These are phyloP conservation scores for Heliornis fulica DNA, from an alignment of 2,113 vertebrate genomes.

Conservation along the genomic window DNA sequence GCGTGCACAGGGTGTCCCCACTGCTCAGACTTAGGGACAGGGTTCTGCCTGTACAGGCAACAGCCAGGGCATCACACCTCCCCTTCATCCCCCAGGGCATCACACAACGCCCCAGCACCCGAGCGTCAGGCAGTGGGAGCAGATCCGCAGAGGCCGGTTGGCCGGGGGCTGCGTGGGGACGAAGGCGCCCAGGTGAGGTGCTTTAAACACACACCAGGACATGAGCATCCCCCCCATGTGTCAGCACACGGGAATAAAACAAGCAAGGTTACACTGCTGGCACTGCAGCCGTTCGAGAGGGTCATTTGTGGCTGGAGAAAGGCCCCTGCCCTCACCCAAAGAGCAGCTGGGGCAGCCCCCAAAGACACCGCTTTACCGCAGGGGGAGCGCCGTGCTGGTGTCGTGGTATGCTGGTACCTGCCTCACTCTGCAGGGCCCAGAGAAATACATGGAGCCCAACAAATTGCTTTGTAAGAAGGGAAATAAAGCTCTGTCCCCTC, in stretches of 20 bases:
- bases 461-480: not conserved
- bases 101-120: no score
- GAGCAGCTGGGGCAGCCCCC: not conserved
- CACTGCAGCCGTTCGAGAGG: rapidly evolving
- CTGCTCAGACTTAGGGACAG: rapidly evolving
- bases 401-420: rapidly evolving
- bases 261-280: rapidly evolving
- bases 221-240: not conserved
- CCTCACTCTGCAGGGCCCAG: not conserved
- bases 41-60: no score
- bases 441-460: not conserved
- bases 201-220: rapidly evolving
- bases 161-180: rapidly evolving
- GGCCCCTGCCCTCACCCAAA: not conserved
- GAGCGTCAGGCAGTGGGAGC: no score
- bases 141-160: not conserved
- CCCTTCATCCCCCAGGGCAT: no score
- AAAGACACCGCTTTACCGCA: not conserved
- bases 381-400: rapidly evolving
- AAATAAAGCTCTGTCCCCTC: not conserved
- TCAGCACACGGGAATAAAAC: rapidly evolving
- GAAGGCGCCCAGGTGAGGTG: not conserved
- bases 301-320: not conserved
- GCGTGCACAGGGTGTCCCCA: rapidly evolving
- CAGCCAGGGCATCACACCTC: no score